Conservation (phyloP, 2,888 invertebrate species). For the Xestia ashworthii region DNA sequence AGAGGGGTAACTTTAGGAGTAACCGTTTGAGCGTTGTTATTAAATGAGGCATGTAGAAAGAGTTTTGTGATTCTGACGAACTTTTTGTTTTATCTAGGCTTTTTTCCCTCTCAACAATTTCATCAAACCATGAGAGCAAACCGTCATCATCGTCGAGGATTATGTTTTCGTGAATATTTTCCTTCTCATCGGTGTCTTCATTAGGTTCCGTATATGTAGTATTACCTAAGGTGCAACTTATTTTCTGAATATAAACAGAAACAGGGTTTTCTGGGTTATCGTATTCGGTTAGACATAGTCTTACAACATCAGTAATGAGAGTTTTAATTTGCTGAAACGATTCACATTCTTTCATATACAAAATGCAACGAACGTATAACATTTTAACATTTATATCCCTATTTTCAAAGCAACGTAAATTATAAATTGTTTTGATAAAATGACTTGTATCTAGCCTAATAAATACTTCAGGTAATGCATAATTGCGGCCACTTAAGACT, state of each 20-base stretch:
- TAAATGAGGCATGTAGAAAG: conserved; percentile 53
- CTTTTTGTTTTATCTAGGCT: conserved; percentile 50
- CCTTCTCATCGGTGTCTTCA: conserved; percentile 50
- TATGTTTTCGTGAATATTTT: conserved; percentile 52
- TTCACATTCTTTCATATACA: conserved; percentile 51
- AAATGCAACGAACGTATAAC: conserved; percentile 52
- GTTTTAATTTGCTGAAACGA: conserved; percentile 51
- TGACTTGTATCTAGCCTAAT: conserved; percentile 29
- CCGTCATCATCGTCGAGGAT: conserved; percentile 52
- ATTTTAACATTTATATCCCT: conserved; percentile 52
- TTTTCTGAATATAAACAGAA: conserved; percentile 51
- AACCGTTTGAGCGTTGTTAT: conserved; percentile 52
- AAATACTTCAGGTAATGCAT: conserved; percentile 49
- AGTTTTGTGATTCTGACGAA: conserved; percentile 48
- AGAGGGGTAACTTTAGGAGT: conserved; percentile 55
- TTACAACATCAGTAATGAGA: conserved; percentile 51
- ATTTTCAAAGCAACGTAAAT: conserved; percentile 53
- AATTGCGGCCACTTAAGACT: conserved; percentile 50
- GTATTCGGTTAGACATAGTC: conserved; percentile 52
- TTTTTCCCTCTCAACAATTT: conserved; percentile 53
- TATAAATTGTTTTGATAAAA: conserved; percentile 39
- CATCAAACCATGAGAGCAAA: conserved; percentile 51
- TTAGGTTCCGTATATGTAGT: conserved; percentile 50
- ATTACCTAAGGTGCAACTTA: conserved; percentile 52
- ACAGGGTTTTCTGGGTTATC: conserved; percentile 49